phyloP scores from a whole-genome alignment of 2,888 invertebrate genomes.

The Drosophila mimica region DNA sequence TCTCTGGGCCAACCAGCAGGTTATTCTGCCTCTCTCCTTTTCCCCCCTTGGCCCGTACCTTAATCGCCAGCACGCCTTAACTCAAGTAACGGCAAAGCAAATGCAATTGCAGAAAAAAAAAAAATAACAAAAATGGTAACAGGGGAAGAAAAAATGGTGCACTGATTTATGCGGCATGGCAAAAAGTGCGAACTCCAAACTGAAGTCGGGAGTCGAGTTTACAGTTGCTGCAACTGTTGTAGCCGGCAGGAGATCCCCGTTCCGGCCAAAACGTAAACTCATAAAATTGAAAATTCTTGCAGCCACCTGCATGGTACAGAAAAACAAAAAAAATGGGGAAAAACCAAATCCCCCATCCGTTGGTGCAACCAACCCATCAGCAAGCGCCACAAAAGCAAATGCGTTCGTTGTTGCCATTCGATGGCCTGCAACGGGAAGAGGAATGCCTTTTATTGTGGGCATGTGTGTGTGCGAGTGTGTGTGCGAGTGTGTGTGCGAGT shows the following conservation, averaged over 20 bases:
- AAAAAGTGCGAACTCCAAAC: slow-evolving; percentile 62
- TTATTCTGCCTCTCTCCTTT: slow-evolving; percentile 4
- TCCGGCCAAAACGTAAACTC: slow-evolving; percentile 64
- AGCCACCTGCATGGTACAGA: slow-evolving; percentile 49
- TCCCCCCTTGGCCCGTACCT: slow-evolving; percentile 4
- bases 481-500: not conserved
- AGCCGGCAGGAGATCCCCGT: slow-evolving; percentile 37
- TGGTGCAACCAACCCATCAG: slow-evolving; percentile 20
- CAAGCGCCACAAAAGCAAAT: slow-evolving; percentile 66
- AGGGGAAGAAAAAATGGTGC: slow-evolving; percentile 40
- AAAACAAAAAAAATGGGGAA: slow-evolving; percentile 25
- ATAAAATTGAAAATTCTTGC: slow-evolving; percentile 73
- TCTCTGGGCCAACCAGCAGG: slow-evolving; percentile 58
- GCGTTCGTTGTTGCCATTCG: slow-evolving; percentile 70
- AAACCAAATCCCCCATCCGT: slow-evolving; percentile 18
- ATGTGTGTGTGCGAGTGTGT: not conserved
- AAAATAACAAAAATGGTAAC: slow-evolving; percentile 6
- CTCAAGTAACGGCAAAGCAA: slow-evolving; percentile 65
- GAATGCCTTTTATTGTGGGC: not conserved
- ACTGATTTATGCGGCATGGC: slow-evolving; percentile 72
- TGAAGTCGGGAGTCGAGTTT: slow-evolving; percentile 45
- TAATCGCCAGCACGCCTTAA: slow-evolving; percentile 61
- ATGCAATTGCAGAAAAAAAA: slow-evolving; percentile 56
- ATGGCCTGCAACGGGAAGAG: slow-evolving; percentile 33
- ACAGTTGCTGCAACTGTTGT: slow-evolving; percentile 36